phyloP scores from a whole-genome alignment of 2,888 invertebrate species.

The Marasmarcha lunaedactyla region DNA sequence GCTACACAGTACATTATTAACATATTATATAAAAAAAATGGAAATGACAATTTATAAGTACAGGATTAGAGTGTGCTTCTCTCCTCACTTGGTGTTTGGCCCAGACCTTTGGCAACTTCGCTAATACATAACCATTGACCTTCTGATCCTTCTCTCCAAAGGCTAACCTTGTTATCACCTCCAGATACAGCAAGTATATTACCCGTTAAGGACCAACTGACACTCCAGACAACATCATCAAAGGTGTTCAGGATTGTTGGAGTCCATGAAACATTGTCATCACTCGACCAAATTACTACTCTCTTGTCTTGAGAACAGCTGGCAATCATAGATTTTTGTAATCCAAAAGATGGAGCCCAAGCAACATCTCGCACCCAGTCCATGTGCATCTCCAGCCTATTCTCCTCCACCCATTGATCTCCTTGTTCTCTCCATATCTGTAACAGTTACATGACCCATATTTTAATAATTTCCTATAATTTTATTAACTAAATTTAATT shows the following conservation, averaged over 20 bases:
- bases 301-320: conserved; percentile 94
- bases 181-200: conserved; percentile 97
- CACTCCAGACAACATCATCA: conserved; percentile 99
- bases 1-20: conserved; percentile 23
- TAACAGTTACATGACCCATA: conserved; percentile 36
- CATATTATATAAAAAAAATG: conserved; percentile 21
- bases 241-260: conserved; percentile 91
- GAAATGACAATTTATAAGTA: conserved; percentile 28
- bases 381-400: conserved; percentile 93
- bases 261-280: conserved; percentile 88
- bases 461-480: no score
- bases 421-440: conserved; percentile 85
- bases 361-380: conserved; percentile 99
- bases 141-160: conserved; percentile 93
- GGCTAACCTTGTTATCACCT: conserved; percentile 96
- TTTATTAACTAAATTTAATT: no score
- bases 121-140: conserved; percentile 95
- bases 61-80: conserved; percentile 50
- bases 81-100: conserved; percentile 59
- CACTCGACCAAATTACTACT: conserved; percentile 88
- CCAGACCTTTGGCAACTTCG: conserved; percentile 74
- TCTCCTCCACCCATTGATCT: conserved; percentile 94
- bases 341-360: conserved; percentile 95
- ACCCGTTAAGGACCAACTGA: conserved; percentile 98
- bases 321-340: conserved; percentile 91